Conservation (phyloP, 37 sponge, comb jelly and placozoan genomes). For the Hexactinellida sp. region DNA sequence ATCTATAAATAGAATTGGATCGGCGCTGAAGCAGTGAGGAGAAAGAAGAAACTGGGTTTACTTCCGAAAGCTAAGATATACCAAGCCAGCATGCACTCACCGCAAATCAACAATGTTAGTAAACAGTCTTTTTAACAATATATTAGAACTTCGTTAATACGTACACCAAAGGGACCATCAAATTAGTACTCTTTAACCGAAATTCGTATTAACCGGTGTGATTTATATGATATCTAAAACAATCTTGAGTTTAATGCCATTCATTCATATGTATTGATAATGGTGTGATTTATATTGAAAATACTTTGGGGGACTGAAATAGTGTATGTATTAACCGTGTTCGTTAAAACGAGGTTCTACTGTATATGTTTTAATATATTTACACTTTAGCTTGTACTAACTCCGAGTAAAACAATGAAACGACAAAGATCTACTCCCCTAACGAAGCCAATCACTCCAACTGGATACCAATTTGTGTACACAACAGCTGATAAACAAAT, state of each 20-base stretch:
- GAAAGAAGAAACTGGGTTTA: conserved; percentile 70
- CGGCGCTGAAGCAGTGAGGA: conserved; percentile 73
- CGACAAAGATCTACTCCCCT: conserved; percentile 5
- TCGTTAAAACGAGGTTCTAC: neutral
- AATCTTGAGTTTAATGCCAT: no score
- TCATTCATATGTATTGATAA: no score
- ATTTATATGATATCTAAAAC: no score
- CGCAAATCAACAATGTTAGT: conserved; percentile 3
- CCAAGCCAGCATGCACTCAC: neutral
- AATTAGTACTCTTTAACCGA: no score
- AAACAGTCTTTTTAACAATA: no score
- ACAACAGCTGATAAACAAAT: neutral
- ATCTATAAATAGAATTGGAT: conserved; percentile 94
- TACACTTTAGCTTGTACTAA: neutral
- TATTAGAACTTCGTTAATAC: no score
- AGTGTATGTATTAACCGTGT: no score
- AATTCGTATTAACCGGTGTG: no score
- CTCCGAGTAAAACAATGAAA: neutral
- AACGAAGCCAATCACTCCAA: neutral
- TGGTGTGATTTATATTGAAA: no score
- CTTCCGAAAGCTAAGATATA: conserved; percentile 64
- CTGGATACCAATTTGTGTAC: conserved; percentile 1
- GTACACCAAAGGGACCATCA: no score
- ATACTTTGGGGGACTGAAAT: no score
- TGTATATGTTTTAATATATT: neutral